Percentiles rank a stretch among this genome's conserved stretches.
Evolutionary conservation across 2,113 vertebrate genomes (phyloP).

Genomic region (Seriola dumerili): DNA sequence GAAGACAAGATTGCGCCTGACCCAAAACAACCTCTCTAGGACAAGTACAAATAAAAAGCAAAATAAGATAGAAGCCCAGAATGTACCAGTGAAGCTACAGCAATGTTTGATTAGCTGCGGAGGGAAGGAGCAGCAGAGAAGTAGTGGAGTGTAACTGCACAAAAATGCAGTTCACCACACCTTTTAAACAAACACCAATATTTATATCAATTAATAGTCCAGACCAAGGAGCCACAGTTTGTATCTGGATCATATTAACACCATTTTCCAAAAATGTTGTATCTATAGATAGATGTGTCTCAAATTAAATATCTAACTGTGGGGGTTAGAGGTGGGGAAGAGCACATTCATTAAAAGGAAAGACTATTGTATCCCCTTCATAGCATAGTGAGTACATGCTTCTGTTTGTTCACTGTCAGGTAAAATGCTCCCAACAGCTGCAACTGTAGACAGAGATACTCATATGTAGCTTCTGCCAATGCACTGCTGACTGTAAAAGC

Average conservation of each 20-base stretch:
- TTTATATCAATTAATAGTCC: constrained; percentile 40
- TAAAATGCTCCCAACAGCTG: constrained; percentile 46
- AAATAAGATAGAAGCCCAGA: constrained; percentile 42
- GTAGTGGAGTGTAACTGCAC: constrained; percentile 4
- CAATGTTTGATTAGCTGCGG: constrained; percentile 67
- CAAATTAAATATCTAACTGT: background rate
- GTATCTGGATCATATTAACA: constrained; percentile 21
- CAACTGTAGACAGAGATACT: background rate
- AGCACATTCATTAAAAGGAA: background rate
- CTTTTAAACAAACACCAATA: constrained; percentile 37
- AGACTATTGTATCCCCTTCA: background rate
- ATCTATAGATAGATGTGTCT: background rate
- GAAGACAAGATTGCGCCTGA: constrained; percentile 68
- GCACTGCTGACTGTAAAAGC: constrained; percentile 25
- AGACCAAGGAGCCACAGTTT: background rate
- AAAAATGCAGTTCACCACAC: constrained; percentile 26
- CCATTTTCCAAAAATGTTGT: constrained; percentile 1
- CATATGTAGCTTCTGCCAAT: constrained; percentile 21
- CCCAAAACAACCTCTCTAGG: constrained; percentile 65
- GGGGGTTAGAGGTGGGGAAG: background rate
- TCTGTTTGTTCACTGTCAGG: constrained; percentile 1
- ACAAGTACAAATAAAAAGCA: constrained; percentile 64
- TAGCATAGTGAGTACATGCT: background rate
- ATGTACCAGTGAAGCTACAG: constrained; percentile 33
- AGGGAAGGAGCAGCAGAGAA: constrained; percentile 2